Conservation (phyloP, 2,888 invertebrate species). For the Agrochola circellaris region DNA sequence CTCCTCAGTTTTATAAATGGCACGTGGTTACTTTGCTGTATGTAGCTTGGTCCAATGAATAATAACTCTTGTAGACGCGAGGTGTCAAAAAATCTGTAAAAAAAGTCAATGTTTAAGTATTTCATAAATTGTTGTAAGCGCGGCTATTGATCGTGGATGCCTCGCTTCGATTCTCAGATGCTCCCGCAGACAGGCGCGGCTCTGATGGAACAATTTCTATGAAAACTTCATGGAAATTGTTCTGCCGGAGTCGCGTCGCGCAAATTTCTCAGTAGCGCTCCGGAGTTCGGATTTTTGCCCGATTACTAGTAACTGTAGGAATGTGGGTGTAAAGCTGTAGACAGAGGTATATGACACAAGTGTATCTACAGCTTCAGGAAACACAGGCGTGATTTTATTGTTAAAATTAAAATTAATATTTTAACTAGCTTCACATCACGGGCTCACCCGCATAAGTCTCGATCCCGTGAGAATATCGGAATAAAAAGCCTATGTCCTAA, state of each 20-base stretch:
- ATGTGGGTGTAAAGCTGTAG: background rate
- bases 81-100: conserved; percentile 82
- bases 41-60: conserved; percentile 82
- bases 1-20: conserved; percentile 79
- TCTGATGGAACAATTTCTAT: too few relatives aligned
- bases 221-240: too few relatives aligned
- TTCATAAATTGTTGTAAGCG: background rate
- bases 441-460: too few relatives aligned
- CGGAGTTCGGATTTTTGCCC: background rate
- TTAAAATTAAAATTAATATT: background rate
- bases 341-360: too few relatives aligned
- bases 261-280: background rate
- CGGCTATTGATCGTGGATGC: too few relatives aligned
- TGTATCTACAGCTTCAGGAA: background rate
- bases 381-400: background rate
- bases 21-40: conserved; percentile 70
- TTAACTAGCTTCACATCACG: too few relatives aligned
- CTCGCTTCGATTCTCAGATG: background rate
- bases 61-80: conserved; percentile 78
- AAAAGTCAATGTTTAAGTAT: conserved; percentile 59
- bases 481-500: too few relatives aligned
- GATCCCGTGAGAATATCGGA: too few relatives aligned
- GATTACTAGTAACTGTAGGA: background rate
- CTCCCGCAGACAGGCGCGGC: too few relatives aligned
- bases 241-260: too few relatives aligned